Percentiles rank a stretch among this genome's conserved stretches.
phyloP scores from a whole-genome alignment of 2,888 invertebrate genomes.

The Mesorhabditis belari region DNA sequence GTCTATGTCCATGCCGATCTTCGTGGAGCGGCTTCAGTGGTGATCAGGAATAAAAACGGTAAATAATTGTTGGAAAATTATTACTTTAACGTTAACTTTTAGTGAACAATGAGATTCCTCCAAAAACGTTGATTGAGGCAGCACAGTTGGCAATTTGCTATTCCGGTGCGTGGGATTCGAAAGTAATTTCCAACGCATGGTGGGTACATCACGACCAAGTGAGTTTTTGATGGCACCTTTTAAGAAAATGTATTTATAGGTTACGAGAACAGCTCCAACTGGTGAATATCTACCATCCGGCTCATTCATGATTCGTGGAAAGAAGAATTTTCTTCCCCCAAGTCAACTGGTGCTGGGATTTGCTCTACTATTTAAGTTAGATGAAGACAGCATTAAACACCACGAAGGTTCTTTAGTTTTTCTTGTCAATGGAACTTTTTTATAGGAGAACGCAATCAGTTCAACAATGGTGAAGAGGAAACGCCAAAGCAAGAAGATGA shows the following conservation, averaged over 20 bases:
- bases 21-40: slow-evolving; percentile 79
- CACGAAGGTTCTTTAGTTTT: slow-evolving; percentile 19
- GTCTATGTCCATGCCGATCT: slow-evolving; percentile 93
- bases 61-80: too few relatives aligned
- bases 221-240: background rate
- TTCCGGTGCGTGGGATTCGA: slow-evolving; percentile 97
- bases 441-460: slow-evolving; percentile 39
- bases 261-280: slow-evolving; percentile 91
- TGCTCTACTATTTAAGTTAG: slow-evolving; percentile 81
- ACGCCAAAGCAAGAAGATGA: too few relatives aligned
- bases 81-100: too few relatives aligned
- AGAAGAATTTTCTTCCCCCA: slow-evolving; percentile 91
- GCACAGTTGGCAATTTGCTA: slow-evolving; percentile 83
- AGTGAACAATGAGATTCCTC: slow-evolving; percentile 64
- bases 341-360: slow-evolving; percentile 85
- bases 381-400: slow-evolving; percentile 77
- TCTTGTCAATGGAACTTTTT: background rate
- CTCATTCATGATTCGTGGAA: slow-evolving; percentile 82
- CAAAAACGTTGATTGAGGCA: slow-evolving; percentile 88
- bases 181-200: slow-evolving; percentile 88
- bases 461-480: slow-evolving; percentile 53
- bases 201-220: slow-evolving; percentile 87
- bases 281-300: slow-evolving; percentile 95
- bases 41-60: slow-evolving; percentile 23
- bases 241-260: slow-evolving; percentile 55